These are phyloP conservation scores for Ceyx erithaca DNA, from an alignment of 2,797 vertebrate genomes.

Conservation along the genomic window DNA sequence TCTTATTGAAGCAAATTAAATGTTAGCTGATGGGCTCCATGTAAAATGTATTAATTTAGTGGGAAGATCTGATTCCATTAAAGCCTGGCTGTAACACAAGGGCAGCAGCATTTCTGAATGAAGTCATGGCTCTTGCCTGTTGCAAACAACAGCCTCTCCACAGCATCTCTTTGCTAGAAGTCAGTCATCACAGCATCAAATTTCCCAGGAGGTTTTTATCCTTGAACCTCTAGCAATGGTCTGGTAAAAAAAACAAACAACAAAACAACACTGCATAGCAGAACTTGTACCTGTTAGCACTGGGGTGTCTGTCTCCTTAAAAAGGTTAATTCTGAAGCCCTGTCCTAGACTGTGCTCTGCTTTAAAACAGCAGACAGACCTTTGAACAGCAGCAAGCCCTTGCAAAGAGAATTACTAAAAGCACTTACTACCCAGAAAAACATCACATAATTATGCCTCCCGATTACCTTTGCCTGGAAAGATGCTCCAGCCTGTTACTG, in stretches of 20 bases:
- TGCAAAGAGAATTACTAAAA: conserved; percentile 23
- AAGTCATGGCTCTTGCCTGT: background rate
- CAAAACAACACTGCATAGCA: background rate
- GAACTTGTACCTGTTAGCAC: background rate
- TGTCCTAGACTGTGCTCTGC: background rate
- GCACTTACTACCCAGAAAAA: background rate
- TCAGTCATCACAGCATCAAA: background rate
- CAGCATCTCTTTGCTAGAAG: background rate
- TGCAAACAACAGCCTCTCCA: background rate
- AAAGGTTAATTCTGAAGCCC: background rate
- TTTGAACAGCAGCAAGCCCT: conserved; percentile 10
- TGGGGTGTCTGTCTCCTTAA: background rate
- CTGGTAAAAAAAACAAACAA: background rate
- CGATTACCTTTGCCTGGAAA: background rate
- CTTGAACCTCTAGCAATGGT: background rate
- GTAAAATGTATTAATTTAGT: conserved; percentile 75
- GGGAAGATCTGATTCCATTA: conserved; percentile 73
- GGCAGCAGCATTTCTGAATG: background rate
- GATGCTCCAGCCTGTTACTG: conserved; percentile 41
- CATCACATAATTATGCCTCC: background rate
- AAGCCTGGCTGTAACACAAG: conserved; percentile 58
- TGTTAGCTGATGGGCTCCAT: conserved; percentile 69
- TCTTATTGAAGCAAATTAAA: conserved; percentile 74
- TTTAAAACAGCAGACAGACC: background rate
- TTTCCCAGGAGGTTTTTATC: background rate